Conservation (phyloP, 2,797 vertebrate genomes). For the Silurus aristotelis region DNA sequence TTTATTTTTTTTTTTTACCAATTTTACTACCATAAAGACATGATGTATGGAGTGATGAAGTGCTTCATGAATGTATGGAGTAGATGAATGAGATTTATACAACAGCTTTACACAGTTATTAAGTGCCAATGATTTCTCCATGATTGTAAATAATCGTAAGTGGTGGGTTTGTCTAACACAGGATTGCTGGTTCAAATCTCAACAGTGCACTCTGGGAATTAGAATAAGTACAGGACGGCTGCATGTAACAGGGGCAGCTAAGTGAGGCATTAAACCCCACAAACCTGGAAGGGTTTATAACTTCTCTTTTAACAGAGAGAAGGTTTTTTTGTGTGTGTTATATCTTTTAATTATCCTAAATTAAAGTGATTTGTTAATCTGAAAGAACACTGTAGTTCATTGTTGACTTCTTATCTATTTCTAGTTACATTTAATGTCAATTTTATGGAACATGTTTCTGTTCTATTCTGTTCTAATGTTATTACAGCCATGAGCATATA, state of each 20-base stretch:
- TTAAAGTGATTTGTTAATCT: not conserved
- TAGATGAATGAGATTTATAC: not conserved
- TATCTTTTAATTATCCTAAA: no score
- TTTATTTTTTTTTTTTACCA: not conserved
- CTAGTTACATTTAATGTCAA: not conserved
- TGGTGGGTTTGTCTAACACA: not conserved
- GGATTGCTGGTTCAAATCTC: not conserved
- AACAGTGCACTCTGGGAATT: conserved; percentile 42
- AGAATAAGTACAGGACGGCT: conserved; percentile 1
- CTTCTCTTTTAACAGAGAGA: not conserved
- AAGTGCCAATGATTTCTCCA: not conserved
- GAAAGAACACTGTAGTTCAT: not conserved
- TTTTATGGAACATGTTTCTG: not conserved
- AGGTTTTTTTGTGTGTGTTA: not conserved
- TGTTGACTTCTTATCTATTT: not conserved
- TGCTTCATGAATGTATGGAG: not conserved
- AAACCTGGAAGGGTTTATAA: not conserved
- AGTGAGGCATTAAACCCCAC: not conserved
- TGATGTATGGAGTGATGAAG: not conserved
- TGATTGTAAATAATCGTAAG: not conserved
- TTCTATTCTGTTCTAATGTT: not conserved
- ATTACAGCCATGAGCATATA: no score
- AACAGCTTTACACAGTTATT: not conserved
- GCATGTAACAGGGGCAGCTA: not conserved
- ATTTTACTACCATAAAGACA: not conserved